Evolutionary conservation across 1,140 invertebrate genomes (phyloP).

Genomic region (Caenorhabditis remanei): DNA sequence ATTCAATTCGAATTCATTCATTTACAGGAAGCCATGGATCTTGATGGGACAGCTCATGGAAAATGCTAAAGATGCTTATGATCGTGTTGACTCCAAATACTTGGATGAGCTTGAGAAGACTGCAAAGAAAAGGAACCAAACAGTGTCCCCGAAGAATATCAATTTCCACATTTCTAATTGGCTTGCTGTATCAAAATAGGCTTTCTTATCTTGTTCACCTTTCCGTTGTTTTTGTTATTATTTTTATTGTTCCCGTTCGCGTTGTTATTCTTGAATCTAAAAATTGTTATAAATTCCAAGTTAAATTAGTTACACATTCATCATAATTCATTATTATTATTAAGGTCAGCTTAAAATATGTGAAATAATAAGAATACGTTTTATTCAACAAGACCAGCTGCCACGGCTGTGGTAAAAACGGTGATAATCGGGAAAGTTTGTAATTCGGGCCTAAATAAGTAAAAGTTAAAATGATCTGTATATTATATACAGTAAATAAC

Average conservation of each 20-base stretch:
- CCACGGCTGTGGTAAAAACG: too few species aligned
- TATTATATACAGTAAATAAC: too few species aligned
- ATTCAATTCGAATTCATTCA: background rate
- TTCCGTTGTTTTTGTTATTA: background rate
- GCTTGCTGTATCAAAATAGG: constrained; percentile 39
- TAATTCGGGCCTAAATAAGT: too few species aligned
- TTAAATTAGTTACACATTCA: too few species aligned
- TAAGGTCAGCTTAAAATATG: too few species aligned
- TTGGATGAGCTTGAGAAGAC: constrained; percentile 40
- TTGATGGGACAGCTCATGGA: constrained; percentile 49
- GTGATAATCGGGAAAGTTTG: background rate
- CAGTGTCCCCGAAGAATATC: constrained; percentile 29
- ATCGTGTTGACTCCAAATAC: constrained; percentile 58
- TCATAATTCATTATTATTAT: too few species aligned
- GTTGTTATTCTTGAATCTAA: too few species aligned
- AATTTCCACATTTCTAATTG: constrained; percentile 63
- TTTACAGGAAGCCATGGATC: constrained; percentile 60
- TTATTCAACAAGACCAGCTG: too few species aligned
- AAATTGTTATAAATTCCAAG: too few species aligned
- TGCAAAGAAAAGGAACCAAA: constrained; percentile 57
- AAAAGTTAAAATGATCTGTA: too few species aligned
- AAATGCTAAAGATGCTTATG: constrained; percentile 16
- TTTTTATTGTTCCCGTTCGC: constrained; percentile 36
- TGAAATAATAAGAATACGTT: too few species aligned
- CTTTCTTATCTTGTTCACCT: constrained; percentile 16